Percentiles rank a stretch among this genome's conserved stretches.
phyloP scores from a whole-genome alignment of 2,797 vertebrate species.

The Acestrorhynchus altus region DNA sequence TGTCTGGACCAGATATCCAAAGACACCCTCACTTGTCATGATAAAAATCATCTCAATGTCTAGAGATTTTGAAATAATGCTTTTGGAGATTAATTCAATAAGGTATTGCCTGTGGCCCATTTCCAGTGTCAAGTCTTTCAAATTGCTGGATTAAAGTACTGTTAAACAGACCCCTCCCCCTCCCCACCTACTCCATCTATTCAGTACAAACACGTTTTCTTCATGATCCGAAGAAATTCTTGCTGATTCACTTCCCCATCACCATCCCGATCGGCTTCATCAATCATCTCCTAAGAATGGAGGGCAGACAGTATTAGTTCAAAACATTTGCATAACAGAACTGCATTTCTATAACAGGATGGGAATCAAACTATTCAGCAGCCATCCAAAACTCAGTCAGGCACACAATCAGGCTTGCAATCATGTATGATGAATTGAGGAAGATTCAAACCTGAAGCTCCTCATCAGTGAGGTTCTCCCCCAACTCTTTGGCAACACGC shows the following conservation, averaged over 20 bases:
- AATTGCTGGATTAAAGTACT: neutral
- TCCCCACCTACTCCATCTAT: neutral
- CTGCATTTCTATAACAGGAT: neutral
- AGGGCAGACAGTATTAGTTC: constrained; percentile 1
- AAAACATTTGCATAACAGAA: neutral
- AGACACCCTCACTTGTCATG: neutral
- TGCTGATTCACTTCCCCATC: constrained; percentile 94
- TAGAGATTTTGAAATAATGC: neutral
- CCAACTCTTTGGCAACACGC: constrained; percentile 90
- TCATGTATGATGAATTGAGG: neutral
- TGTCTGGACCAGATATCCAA: neutral
- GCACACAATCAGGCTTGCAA: neutral
- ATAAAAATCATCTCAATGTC: neutral
- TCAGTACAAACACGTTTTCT: constrained; percentile 94
- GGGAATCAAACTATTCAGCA: no score
- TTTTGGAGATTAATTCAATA: neutral
- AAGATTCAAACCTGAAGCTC: constrained; percentile 87
- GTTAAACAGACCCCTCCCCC: neutral
- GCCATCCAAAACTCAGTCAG: neutral
- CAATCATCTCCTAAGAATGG: constrained; percentile 90
- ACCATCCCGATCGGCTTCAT: constrained; percentile 91
- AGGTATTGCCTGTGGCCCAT: neutral
- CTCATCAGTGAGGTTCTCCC: constrained; percentile 93
- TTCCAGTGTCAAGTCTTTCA: neutral
- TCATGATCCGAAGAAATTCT: constrained; percentile 96